Base-by-base conservation (phyloP, 2,113 vertebrate genomes). In the Cyanoramphus novaezelandiae region DNA sequence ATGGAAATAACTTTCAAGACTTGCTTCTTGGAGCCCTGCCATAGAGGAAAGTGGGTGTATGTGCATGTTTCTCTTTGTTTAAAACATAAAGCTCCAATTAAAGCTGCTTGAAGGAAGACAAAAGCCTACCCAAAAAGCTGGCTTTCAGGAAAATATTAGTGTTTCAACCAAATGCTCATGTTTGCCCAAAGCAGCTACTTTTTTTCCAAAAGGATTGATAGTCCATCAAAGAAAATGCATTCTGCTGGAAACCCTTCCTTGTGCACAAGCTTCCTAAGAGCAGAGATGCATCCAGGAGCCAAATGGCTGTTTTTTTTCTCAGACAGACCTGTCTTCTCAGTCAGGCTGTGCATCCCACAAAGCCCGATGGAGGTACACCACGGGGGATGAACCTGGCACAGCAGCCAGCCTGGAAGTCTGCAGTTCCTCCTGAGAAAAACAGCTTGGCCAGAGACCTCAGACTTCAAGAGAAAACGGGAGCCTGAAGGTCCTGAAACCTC, bases 141-240 rank as follows among this genome's bases (percentile, higher is more conserved):
- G 1, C 10, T 82, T 95, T 90, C 57, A 88, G 70, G 87, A 80
- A 75, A 74, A 37, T 41, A 6, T 13, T 62, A 57, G 82, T 31
- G n/a, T 59, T 92, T 50, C 0, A 0, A 82, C 27, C 37, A 71
- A 84, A 72, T 3, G 6, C 10, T 8, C 23, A 6, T 5, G 6
- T 49, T 71, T 94, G 53, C 67, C 76, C 91, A 93, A 85, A 88
- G 53, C 50, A 82, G 47, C 62, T 87, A 24, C 50, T 68, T 95
- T 87, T 68, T 81, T 81, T 88, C 63, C 63, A 74, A 59, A 85
- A 82, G n/a, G 37, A 62, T 7, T 76, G 59, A 60, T 85, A 94
- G 90, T 86, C 52, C 60, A 67, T 81, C 64, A 88, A 78, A 91
- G 17, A 81, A 53, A 68, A 67, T 0, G 3, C 3, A 1, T 74